Conservation (phyloP, 2,888 invertebrate species). For the Tetragonula carbonaria region DNA sequence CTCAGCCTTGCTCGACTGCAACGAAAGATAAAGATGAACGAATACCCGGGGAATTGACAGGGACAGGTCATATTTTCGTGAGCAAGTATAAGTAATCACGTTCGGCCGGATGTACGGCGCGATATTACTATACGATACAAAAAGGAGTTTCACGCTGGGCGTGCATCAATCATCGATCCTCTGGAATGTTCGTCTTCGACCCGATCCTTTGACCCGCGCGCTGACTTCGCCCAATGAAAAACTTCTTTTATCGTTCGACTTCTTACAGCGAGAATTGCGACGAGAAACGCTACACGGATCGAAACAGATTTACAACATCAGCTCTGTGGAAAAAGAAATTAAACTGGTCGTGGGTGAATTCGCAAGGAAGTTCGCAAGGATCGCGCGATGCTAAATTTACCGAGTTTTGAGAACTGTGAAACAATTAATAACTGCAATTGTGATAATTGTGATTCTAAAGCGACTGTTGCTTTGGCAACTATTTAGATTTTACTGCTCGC, state of each 20-base stretch:
- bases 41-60: constrained; percentile 44
- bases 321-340: background rate
- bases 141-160: constrained; percentile 37
- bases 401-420: too few species aligned
- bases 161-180: constrained; percentile 47
- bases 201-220: background rate
- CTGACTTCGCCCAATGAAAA: background rate
- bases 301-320: background rate
- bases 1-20: constrained; percentile 34
- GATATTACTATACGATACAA: constrained; percentile 42
- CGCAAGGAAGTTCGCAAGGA: too few species aligned
- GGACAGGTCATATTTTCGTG: constrained; percentile 48
- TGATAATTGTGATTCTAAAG: too few species aligned
- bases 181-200: background rate
- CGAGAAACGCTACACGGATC: too few species aligned
- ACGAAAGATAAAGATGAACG: constrained; percentile 50
- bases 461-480: too few species aligned
- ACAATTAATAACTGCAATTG: too few species aligned
- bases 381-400: too few species aligned
- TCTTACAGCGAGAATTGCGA: background rate
- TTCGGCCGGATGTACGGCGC: constrained; percentile 27
- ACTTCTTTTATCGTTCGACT: background rate
- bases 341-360: background rate
- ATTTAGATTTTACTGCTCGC: too few species aligned
- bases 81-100: constrained; percentile 51